Evolutionary conservation across 2,888 invertebrate genomes (phyloP), one percentile per base, ranked within the genome.

Genomic region (Sarcophaga subvicina): DNA sequence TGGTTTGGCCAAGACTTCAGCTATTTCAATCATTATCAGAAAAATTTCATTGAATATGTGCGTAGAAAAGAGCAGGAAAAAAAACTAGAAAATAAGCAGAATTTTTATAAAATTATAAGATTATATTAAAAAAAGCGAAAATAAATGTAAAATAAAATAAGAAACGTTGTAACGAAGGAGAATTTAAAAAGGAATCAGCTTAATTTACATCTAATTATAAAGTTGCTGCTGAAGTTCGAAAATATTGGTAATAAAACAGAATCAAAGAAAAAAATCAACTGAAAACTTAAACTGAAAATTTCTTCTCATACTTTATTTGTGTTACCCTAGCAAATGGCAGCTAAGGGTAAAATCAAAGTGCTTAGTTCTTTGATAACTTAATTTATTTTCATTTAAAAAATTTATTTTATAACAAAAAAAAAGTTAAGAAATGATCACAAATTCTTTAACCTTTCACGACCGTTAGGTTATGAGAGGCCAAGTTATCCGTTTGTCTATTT

Each of bases 181-280:
- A 71, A 77, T 47, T 64, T 47, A 63, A 27, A 27, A 54, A 11
- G 25, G 62, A 87, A 75, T 67, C 27, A 64, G 66, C 66, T 78
- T 85, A 85, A 82, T 82, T 85, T 82, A 59, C 82, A 80, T 85
- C 80, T 80, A 77, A 87, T 80, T 82, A 82, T 72, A 76, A 78
- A 84, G 49, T 73, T 69, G 71, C 37, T 72, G 63, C n/a, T 59
- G 49, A 69, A 49, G 77, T 54, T 71, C 4, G 2, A 60, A 72
- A 45, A 54, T 54, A 54, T 14, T 14, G 17, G 54, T 5, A 49
- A 4, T n/a, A 37, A 22, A 37, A 72, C 14, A 71, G n/a, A 71
- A 54, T 49, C 25, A 71, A 49, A 22, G 4, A 54, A 54, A 54
- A 22, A 49, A n/a, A 71, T 25, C 4, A 49, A 49, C 4, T 14